Evolutionary conservation across 2,888 invertebrate species (phyloP), one percentile per base, ranked within the genome.

Genomic region (Melipona beecheii): DNA sequence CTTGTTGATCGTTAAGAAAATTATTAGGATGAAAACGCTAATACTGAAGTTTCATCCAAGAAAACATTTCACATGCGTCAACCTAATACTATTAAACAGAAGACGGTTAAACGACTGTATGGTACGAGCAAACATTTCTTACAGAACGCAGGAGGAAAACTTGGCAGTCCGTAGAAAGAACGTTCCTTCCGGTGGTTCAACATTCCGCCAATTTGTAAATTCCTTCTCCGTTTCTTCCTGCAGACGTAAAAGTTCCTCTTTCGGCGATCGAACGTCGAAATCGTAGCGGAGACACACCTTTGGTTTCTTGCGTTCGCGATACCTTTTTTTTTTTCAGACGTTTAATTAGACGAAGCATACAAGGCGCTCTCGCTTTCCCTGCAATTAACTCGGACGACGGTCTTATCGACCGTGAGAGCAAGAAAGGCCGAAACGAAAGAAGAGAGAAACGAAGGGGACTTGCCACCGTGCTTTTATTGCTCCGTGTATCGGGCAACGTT

Each of bases 301-400:
- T 21, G 27, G 49, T 49, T 50, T 49, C 21, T 50, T 27, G 27
- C 4, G 31, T 21, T 15, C 65, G 0, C 9, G 4, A 43, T 49
- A 31, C 27, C 21, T 13, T 56, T 56, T 56, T 13, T 54, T 75
- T 84, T 80, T 80, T 75, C 70, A 84, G 86, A 89, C 88, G 90
- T 89, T 92, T 92, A 91, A 92, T 92, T 91, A 91, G 86, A 88
- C 83, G 77, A 86, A 1, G 75, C 83, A 62, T 85, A 58, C 75
- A 70, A 80, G 54, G 71, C 71, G 49, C 76, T 80, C 76, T 80
- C 86, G 87, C 90, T 93, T 92, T 92, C 92, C 87, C 91, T 86
- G 89, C 84, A 91, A 92, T 92, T 91, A 92, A 86, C 76, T 81
- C 64, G 84, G 6, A 27, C 50, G 70, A 64, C 84, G 75, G 83